Evolutionary conservation across 2,113 vertebrate species (phyloP).

Genomic region (Tapirus terrestris): DNA sequence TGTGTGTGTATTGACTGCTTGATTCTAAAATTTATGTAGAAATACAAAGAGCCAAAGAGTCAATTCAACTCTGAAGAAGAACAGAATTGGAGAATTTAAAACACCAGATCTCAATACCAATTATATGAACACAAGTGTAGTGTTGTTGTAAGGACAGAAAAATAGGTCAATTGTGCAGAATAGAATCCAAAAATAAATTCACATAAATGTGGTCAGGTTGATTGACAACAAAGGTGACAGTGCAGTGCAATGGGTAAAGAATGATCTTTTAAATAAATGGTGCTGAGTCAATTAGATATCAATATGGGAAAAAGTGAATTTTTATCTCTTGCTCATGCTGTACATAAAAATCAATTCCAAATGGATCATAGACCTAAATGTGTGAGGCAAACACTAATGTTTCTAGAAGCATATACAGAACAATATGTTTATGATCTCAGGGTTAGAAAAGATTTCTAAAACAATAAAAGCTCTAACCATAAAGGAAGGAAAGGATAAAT

Average conservation of each 20-base stretch:
- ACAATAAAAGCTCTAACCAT: neutral
- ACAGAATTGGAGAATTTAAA: neutral
- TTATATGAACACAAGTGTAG: neutral
- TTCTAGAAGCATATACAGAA: neutral
- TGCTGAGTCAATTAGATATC: neutral
- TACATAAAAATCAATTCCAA: neutral
- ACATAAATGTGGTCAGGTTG: neutral
- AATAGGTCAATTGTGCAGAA: neutral
- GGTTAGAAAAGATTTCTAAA: neutral
- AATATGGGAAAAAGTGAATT: neutral
- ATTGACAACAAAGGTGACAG: neutral
- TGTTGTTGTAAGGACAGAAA: neutral
- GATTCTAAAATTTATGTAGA: neutral
- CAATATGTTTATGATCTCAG: neutral
- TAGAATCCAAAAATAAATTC: neutral
- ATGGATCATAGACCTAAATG: neutral
- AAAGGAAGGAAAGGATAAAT: constrained; percentile 1
- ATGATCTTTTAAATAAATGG: neutral
- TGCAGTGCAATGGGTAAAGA: neutral
- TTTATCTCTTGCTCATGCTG: neutral
- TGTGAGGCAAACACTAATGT: neutral
- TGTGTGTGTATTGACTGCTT: neutral
- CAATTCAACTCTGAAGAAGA: neutral
- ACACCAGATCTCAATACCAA: neutral
- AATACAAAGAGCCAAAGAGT: neutral